A percentile compares a stretch with the other conserved stretches of the same genome.
Conservation (phyloP, 2,797 vertebrate genomes). For the Arctocebus calabarensis region DNA sequence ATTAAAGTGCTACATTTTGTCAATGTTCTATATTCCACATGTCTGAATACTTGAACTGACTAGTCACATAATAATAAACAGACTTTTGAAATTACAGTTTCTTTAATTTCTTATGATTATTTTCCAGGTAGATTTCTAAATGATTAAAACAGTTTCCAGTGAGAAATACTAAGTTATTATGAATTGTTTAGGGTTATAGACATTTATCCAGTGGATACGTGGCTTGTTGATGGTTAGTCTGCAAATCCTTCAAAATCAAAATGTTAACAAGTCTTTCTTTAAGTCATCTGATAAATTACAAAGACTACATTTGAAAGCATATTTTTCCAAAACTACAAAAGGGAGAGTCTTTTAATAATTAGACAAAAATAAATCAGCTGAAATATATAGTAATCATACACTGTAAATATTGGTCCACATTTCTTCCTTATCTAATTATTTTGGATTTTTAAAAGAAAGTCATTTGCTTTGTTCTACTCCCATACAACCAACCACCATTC, state of each 20-base stretch:
- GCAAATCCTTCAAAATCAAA: slow-evolving; percentile 70
- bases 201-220: slow-evolving; percentile 71
- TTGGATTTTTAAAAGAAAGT: background rate
- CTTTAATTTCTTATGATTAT: too few relatives aligned
- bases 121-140: too few relatives aligned
- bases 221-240: slow-evolving; percentile 58
- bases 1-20: slow-evolving; percentile 74
- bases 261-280: slow-evolving; percentile 10
- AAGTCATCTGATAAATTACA: slow-evolving; percentile 52
- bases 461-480: slow-evolving; percentile 1
- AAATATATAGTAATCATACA: background rate
- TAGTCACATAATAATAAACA: too few relatives aligned
- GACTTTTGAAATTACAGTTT: too few relatives aligned
- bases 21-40: slow-evolving; percentile 63
- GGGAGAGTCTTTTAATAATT: background rate
- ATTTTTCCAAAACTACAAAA: slow-evolving; percentile 52
- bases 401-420: background rate
- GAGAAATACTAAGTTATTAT: too few relatives aligned
- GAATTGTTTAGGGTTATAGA: slow-evolving; percentile 58
- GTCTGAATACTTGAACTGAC: slow-evolving; percentile 58
- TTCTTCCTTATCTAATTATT: background rate
- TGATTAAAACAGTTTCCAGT: too few relatives aligned
- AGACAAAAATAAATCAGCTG: slow-evolving; percentile 46
- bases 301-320: background rate
- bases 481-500: background rate